A percentile compares a stretch with the other conserved stretches of the same genome.
Evolutionary conservation across 2,888 invertebrate genomes (phyloP).

Genomic region (Sepioteuthis lessoniana): DNA sequence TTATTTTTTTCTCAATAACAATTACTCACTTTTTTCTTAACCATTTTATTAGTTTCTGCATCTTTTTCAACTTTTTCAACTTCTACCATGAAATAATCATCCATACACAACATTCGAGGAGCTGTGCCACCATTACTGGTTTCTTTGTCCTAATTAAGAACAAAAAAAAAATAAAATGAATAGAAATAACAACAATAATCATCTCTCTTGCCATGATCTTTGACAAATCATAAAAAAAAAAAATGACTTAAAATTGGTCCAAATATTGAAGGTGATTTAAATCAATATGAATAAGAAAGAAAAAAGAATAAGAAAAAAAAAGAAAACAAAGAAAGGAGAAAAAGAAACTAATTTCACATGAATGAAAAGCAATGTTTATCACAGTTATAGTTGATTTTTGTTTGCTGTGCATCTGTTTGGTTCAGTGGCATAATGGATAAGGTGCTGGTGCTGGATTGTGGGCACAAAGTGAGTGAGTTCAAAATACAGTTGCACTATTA

Average conservation of each 20-base stretch:
- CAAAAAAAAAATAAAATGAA: not conserved
- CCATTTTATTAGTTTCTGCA: slow-evolving; percentile 83
- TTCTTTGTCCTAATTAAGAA: slow-evolving; percentile 79
- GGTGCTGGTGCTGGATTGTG: too few species aligned
- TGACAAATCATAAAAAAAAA: not conserved
- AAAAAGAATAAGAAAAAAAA: too few species aligned
- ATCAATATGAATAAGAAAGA: not conserved
- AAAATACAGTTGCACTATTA: too few species aligned
- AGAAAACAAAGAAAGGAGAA: too few species aligned
- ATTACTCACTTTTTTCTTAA: slow-evolving; percentile 79
- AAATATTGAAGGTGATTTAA: not conserved
- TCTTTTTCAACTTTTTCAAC: slow-evolving; percentile 79
- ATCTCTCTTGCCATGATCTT: too few species aligned
- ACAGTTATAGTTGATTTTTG: too few species aligned
- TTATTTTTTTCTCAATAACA: not conserved
- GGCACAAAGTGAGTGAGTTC: too few species aligned
- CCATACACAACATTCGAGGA: slow-evolving; percentile 92
- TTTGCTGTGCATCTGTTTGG: too few species aligned
- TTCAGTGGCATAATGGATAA: too few species aligned
- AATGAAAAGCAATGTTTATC: too few species aligned
- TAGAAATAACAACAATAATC: not conserved
- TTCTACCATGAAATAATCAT: slow-evolving; percentile 93
- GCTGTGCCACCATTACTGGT: slow-evolving; percentile 89
- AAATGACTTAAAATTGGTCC: not conserved
- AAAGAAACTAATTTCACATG: too few species aligned